These are phyloP conservation scores for Ictalurus furcatus DNA, from an alignment of 2,113 vertebrate genomes.

Conservation along the genomic window DNA sequence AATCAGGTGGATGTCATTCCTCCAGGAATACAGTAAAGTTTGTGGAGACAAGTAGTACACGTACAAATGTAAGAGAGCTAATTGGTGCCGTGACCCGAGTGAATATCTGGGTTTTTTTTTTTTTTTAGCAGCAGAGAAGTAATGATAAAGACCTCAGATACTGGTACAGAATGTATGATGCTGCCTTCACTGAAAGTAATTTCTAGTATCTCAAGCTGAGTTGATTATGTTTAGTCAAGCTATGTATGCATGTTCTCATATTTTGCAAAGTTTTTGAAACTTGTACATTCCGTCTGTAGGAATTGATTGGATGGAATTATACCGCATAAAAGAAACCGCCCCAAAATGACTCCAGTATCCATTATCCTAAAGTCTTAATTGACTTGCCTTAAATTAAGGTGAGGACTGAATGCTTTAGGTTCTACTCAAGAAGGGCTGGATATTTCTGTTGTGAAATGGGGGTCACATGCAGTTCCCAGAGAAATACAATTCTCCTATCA, in stretches of 20 bases:
- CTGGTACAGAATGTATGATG: neutral
- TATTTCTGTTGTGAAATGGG: neutral
- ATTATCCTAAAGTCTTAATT: neutral
- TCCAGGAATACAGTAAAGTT: neutral
- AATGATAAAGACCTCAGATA: neutral
- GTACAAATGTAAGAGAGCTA: neutral
- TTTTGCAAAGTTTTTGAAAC: neutral
- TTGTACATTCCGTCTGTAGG: neutral
- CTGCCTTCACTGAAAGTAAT: neutral
- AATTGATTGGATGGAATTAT: neutral
- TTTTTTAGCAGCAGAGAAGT: neutral
- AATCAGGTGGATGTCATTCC: neutral
- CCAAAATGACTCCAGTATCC: neutral
- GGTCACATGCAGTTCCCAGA: neutral
- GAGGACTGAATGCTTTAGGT: neutral
- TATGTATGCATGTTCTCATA: neutral
- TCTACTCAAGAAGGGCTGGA: neutral
- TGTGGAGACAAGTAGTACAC: neutral
- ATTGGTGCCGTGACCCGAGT: slow-evolving; percentile 7
- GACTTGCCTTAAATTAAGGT: neutral
- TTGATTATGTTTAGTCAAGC: neutral
- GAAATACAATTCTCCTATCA: neutral
- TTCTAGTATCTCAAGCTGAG: neutral
- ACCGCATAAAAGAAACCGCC: neutral
- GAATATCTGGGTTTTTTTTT: neutral